Evolutionary conservation across 2,113 vertebrate genomes (phyloP).

Genomic region (Catharus minimus): DNA sequence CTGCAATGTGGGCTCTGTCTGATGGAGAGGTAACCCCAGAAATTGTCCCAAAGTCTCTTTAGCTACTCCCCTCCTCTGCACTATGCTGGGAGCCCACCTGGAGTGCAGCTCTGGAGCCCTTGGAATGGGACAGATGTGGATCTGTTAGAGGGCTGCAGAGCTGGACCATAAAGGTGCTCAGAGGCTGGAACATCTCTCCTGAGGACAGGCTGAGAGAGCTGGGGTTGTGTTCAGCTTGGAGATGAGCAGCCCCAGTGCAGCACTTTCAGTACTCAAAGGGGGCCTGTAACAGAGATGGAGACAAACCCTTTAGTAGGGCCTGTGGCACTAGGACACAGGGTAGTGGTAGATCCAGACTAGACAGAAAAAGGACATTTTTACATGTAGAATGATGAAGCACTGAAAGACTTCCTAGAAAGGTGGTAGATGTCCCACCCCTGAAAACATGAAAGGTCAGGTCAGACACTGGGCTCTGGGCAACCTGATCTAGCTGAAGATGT

Average conservation of each 20-base stretch:
- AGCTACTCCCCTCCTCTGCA: not conserved
- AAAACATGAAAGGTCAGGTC: not conserved
- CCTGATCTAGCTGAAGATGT: not conserved
- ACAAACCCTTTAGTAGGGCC: not conserved
- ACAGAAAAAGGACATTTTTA: not conserved
- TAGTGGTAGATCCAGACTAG: not conserved
- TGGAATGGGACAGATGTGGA: fast-evolving
- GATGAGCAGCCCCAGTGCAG: not conserved
- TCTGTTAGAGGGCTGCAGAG: not conserved
- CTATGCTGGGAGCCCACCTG: not conserved
- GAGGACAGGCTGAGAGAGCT: not conserved
- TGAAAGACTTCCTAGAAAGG: not conserved
- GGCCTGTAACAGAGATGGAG: too few relatives aligned
- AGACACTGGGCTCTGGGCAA: not conserved
- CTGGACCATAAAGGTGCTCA: not conserved
- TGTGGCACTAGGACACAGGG: fast-evolving
- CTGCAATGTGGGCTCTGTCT: not conserved
- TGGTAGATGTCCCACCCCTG: not conserved
- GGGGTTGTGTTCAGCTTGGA: not conserved
- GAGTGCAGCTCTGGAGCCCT: not conserved
- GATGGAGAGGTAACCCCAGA: not conserved
- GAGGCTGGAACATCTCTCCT: not conserved
- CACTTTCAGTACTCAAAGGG: not conserved
- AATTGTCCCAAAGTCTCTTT: not conserved
- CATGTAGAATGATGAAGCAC: not conserved